Base-by-base conservation (phyloP, 2,888 invertebrate genomes). In the Cryptus armator region DNA sequence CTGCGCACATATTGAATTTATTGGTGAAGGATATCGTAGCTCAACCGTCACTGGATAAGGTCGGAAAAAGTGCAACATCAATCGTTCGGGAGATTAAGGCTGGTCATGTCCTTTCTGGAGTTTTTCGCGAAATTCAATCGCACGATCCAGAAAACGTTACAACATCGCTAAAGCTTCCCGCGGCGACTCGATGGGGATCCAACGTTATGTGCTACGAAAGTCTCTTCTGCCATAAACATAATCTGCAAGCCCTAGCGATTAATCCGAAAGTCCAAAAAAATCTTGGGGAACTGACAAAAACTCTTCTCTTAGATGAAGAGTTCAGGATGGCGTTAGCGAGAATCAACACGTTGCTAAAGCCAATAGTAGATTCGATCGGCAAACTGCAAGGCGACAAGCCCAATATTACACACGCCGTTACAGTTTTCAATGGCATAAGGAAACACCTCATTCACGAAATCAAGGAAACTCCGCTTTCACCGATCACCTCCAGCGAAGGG, bases 1-100 rank as follows among this genome's bases (percentile, higher is more conserved):
- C 83, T 66, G 86, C 84, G 14, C 89, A 90, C 77, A 89, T 88
- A 74, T 83, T 90, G 19, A 90, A 89, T 86, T 86, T 89, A 44
- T 80, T 90, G 62, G 81, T 90, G 2, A 87, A 88, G 79, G 87
- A 89, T 78, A 87, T 89, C 76, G 82, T 84, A n/a, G 82, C 80
- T 29, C 62, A 83, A 48, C 67, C 81, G 0, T 78, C 82, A 76
- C 68, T 88, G 12, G 76, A 62, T 29, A 78, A 64, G 19, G 37
- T 89, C 56, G 78, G 87, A 19, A 85, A 86, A 64, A 80, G 84
- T 67, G 84, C 87, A 59, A 86, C 86, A 44, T 66, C 82, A 3
- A 72, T 89, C 16, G 71, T 89, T 4, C 89, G 89, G 76, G 87
- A 88, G 85, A 87, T 89, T 10, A 88, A 89, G 79, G 86, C 87